Evolutionary conservation across 2,888 invertebrate species (phyloP), one percentile per base, ranked within the genome.

Genomic region (Dichetophora obliterata): DNA sequence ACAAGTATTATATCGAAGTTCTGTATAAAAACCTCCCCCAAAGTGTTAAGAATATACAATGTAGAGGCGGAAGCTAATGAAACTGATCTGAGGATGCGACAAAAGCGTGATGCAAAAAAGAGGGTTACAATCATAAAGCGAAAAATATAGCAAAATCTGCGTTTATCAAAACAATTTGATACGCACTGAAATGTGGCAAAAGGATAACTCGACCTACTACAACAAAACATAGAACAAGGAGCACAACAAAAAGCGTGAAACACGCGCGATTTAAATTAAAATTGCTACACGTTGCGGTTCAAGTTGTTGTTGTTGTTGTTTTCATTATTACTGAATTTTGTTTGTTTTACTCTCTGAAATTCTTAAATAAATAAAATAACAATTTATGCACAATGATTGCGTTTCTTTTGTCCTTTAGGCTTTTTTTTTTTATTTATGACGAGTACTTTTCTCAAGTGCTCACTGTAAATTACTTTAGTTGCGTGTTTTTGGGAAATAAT

Each of bases 21-120:
- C 31, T 27, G 24, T 34, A 59, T 71, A 24, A 59, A 71, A 63
- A 63, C 50, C 63, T n/a, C 63, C 50, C 52, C 31, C 73, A 43
- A 59, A 52, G 70, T 65, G 19, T 14, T 6, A 22, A 22, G 48
- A 19, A 22, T 5, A 27, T 19, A 22, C 24, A 19, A 22, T 5
- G n/a, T 19, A 50, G 27, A 68, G 68, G 37, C 19, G 71, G 63
- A 73, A 63, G 73, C 34, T 65, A 63, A 73, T 73, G 73, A 73
- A 73, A 50, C n/a, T 22, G 61, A 43, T 66, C 34, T 19, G 24
- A 48, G 22, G 59, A 14, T 27, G 61, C n/a, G 5, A 34, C 14
- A 37, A 16, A n/a, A 65, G 4, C 34, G n/a, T 27, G 54, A 37
- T 14, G 65, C n/a, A 31, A 3, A 19, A 34, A 37, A n/a, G 37